Percentiles rank a stretch among this genome's conserved stretches.
Evolutionary conservation across 2,113 vertebrate species (phyloP).

Genomic region (Centropus unirufus): DNA sequence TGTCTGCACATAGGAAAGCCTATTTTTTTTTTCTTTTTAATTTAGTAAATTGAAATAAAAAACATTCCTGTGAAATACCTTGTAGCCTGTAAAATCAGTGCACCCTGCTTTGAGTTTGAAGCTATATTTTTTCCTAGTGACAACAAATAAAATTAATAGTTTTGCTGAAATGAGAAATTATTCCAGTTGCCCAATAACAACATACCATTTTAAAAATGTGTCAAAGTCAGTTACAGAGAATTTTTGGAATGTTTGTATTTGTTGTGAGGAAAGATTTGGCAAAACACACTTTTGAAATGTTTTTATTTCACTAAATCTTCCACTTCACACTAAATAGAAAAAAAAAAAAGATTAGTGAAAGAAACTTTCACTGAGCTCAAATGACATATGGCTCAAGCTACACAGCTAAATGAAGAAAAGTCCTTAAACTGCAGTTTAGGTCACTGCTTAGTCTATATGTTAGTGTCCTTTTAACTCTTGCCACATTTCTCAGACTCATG

Average conservation of each 20-base stretch:
- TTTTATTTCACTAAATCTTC: constrained; percentile 45
- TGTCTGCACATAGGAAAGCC: not conserved
- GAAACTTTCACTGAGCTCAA: constrained; percentile 6
- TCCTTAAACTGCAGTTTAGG: constrained; percentile 9
- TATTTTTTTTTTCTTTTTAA: not conserved
- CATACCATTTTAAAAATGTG: constrained; percentile 9
- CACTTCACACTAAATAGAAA: not conserved
- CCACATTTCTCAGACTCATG: not conserved
- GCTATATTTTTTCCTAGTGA: not conserved
- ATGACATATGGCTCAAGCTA: not conserved
- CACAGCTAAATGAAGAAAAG: not conserved
- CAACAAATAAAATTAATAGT: not conserved
- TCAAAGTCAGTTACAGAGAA: not conserved
- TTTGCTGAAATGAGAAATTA: constrained; percentile 6
- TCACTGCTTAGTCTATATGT: not conserved
- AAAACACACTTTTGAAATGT: not conserved
- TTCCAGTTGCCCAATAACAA: not conserved
- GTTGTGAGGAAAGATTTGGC: not conserved
- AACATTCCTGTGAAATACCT: not conserved
- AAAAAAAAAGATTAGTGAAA: not conserved
- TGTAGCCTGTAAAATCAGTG: not conserved
- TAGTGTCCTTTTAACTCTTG: not conserved
- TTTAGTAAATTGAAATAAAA: not conserved
- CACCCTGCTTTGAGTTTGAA: not conserved
- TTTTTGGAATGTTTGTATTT: constrained; percentile 48